phyloP scores from a whole-genome alignment of 2,113 vertebrate genomes.

The Charina bottae region DNA sequence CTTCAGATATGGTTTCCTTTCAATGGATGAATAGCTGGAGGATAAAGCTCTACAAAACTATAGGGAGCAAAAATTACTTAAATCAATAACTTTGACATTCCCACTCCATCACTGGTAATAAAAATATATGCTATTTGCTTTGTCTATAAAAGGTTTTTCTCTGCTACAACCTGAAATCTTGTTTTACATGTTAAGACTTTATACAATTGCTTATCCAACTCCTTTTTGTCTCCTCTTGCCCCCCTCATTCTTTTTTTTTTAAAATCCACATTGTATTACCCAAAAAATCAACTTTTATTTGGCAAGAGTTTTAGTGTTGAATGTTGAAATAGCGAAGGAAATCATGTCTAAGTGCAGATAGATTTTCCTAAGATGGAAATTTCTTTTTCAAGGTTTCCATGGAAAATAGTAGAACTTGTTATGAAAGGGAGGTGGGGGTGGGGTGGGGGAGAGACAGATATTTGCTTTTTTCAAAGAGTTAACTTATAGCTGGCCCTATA shows the following conservation, averaged over 20 bases:
- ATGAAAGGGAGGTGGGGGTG: conserved; percentile 35
- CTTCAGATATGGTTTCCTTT: conserved; percentile 5
- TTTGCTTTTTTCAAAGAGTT: conserved; percentile 44
- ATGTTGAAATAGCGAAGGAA: conserved; percentile 65
- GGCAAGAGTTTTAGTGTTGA: conserved; percentile 56
- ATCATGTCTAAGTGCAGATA: conserved; percentile 65
- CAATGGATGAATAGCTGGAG: conserved; percentile 1
- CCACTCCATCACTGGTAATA: conserved; percentile 35
- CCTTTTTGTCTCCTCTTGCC: conserved; percentile 56
- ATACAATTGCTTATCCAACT: conserved; percentile 55
- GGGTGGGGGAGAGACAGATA: neutral
- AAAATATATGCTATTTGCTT: conserved; percentile 48
- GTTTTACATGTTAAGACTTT: conserved; percentile 64
- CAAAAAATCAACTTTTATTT: conserved; percentile 63
- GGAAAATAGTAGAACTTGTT: conserved; percentile 66
- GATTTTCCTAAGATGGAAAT: conserved; percentile 61
- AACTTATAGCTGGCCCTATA: conserved; percentile 40
- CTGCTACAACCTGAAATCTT: conserved; percentile 47
- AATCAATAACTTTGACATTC: conserved; percentile 58
- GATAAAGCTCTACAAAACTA: conserved; percentile 36
- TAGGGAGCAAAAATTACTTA: conserved; percentile 32
- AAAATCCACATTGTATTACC: conserved; percentile 63
- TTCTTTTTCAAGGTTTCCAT: conserved; percentile 55
- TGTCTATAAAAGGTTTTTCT: conserved; percentile 50
- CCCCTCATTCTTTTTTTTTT: neutral